Evolutionary conservation across 2,797 vertebrate species (phyloP).

Genomic region (Syngnathus acus): DNA sequence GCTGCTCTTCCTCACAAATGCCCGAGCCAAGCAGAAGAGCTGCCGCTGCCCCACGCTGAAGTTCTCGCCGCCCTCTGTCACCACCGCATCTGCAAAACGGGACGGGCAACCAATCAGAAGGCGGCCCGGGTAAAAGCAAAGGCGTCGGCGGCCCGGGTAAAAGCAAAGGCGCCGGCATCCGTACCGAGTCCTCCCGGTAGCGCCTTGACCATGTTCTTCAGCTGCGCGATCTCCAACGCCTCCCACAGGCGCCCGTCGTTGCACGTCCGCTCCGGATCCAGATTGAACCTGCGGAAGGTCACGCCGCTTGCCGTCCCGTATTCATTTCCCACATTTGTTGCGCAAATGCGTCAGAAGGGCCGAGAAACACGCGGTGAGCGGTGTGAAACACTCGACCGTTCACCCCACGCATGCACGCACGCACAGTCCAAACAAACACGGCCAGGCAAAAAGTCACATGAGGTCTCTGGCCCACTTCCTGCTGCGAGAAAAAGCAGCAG

Average conservation of each 20-base stretch:
- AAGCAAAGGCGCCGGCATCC: too few species aligned
- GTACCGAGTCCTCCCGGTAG: slow-evolving; percentile 90
- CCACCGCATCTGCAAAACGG: slow-evolving; percentile 75
- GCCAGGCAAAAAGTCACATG: slow-evolving; percentile 29
- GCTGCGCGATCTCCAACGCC: slow-evolving; percentile 93
- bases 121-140: too few species aligned
- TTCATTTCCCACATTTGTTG: not conserved
- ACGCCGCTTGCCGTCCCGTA: not conserved
- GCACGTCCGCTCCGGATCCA: slow-evolving; percentile 89
- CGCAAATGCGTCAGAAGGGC: not conserved
- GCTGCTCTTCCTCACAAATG: slow-evolving; percentile 95
- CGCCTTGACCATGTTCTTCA: slow-evolving; percentile 95
- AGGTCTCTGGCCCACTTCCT: slow-evolving; percentile 35
- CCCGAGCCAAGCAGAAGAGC: slow-evolving; percentile 91
- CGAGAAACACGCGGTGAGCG: not conserved
- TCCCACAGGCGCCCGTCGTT: slow-evolving; percentile 96
- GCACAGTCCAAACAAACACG: not conserved
- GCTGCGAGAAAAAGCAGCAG: slow-evolving; percentile 18
- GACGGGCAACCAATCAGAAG: not conserved
- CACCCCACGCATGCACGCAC: not conserved
- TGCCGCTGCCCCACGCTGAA: slow-evolving; percentile 97
- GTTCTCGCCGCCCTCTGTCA: slow-evolving; percentile 96
- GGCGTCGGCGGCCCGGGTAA: too few species aligned
- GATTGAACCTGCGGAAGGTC: slow-evolving; percentile 78
- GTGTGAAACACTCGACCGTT: not conserved